phyloP scores from a whole-genome alignment of 2,113 vertebrate genomes.

The Gracilinanus agilis region DNA sequence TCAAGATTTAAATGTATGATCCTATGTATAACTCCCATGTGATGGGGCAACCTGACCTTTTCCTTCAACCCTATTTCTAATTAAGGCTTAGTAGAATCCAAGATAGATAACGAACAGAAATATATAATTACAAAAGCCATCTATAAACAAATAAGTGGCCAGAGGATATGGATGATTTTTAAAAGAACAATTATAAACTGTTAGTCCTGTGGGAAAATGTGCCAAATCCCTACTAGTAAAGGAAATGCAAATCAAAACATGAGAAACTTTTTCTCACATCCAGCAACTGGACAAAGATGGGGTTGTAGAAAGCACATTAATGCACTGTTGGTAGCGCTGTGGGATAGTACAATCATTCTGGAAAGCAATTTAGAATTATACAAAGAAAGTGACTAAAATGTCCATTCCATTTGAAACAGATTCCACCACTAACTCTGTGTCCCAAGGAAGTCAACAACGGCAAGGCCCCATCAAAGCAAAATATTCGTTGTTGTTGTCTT shows the following conservation, averaged over 20 bases:
- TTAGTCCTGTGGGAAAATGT: not conserved
- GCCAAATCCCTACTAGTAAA: not conserved
- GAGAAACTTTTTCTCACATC: not conserved
- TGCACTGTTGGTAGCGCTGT: not conserved
- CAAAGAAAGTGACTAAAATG: not conserved
- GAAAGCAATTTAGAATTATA: not conserved
- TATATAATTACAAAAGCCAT: not conserved
- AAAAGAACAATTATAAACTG: not conserved
- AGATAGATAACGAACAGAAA: not conserved
- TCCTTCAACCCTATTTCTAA: not conserved
- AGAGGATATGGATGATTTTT: not conserved
- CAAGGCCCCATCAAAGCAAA: not conserved
- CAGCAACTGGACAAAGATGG: not conserved
- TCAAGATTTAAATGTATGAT: not conserved
- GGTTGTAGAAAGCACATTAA: not conserved
- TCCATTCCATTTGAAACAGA: not conserved
- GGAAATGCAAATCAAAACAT: not conserved
- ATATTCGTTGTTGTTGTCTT: not conserved
- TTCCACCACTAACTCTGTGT: not conserved
- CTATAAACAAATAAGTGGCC: not conserved
- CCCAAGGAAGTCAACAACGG: not conserved
- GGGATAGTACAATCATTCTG: not conserved
- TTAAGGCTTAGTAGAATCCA: not conserved
- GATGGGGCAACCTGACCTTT: not conserved
- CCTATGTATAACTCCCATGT: not conserved